Conservation (phyloP, 2,797 vertebrate species). For the Galaxias olidus region DNA sequence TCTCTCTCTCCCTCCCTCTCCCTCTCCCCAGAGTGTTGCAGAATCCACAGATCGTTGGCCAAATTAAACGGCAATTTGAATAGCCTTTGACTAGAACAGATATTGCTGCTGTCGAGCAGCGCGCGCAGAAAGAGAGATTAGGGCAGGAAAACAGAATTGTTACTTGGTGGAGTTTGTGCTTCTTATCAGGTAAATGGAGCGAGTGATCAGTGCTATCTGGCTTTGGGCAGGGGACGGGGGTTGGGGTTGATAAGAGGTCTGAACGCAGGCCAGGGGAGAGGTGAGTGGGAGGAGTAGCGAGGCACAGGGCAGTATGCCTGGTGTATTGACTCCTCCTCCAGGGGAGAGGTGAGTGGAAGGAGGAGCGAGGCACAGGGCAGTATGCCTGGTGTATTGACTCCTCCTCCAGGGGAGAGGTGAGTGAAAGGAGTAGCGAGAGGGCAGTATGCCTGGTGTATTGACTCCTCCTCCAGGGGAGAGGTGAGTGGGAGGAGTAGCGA, state of each 20-base stretch:
- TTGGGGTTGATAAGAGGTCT: no score
- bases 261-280: background rate
- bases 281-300: background rate
- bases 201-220: slow-evolving; percentile 10
- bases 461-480: background rate
- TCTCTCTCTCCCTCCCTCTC: slow-evolving; percentile 10
- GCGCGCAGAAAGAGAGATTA: slow-evolving; percentile 17
- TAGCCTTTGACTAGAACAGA: slow-evolving; percentile 36
- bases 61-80: slow-evolving; percentile 15
- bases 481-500: no score
- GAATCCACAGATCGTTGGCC: slow-evolving; percentile 11
- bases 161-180: no score
- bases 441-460: no score
- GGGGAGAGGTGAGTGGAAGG: background rate
- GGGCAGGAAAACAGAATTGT: no score
- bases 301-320: background rate
- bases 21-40: background rate
- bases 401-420: background rate
- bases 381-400: slow-evolving; percentile 13
- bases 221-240: background rate
- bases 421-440: no score
- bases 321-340: slow-evolving; percentile 11
- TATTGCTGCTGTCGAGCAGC: slow-evolving; percentile 37
- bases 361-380: background rate
- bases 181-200: slow-evolving; percentile 24